Percentiles rank a stretch among this genome's conserved stretches.
phyloP scores from a whole-genome alignment of 1,140 invertebrate genomes.

The Drosophila pandora region DNA sequence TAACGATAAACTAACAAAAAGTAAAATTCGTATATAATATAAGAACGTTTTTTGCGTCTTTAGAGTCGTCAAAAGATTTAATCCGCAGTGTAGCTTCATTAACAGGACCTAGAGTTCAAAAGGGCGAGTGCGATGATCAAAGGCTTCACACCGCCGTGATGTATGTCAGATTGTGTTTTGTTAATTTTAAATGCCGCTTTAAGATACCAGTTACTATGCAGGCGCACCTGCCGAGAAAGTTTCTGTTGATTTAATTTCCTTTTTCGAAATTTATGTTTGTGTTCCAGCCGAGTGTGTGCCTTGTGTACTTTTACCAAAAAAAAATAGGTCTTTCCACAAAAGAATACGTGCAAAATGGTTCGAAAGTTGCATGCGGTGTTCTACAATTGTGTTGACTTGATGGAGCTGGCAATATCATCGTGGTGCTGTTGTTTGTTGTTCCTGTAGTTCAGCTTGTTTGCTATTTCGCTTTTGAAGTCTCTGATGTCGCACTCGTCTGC shows the following conservation, averaged over 20 bases:
- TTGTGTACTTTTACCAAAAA: slow-evolving; percentile 18
- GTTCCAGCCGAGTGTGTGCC: slow-evolving; percentile 23
- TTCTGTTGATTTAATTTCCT: slow-evolving; percentile 62
- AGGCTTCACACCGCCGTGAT: slow-evolving; percentile 59
- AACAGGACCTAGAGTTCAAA: background rate
- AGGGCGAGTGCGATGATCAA: slow-evolving; percentile 58
- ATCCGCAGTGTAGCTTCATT: background rate
- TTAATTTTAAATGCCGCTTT: slow-evolving; percentile 64
- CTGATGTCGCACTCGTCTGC: slow-evolving; percentile 22
- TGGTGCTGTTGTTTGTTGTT: slow-evolving; percentile 30
- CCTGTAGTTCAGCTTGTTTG: slow-evolving; percentile 63
- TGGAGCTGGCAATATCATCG: slow-evolving; percentile 14
- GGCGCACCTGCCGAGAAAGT: slow-evolving; percentile 44
- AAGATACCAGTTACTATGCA: slow-evolving; percentile 18
- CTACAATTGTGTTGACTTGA: background rate
- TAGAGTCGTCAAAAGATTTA: background rate
- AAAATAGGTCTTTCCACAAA: slow-evolving; percentile 56
- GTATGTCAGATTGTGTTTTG: slow-evolving; percentile 59
- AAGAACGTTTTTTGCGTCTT: background rate
- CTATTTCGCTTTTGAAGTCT: slow-evolving; percentile 71
- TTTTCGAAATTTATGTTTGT: slow-evolving; percentile 45
- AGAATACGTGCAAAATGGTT: slow-evolving; percentile 67
- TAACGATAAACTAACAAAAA: background rate
- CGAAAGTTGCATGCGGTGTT: slow-evolving; percentile 65
- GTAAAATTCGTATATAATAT: background rate